Percentiles rank a stretch among this genome's conserved stretches.
These are phyloP conservation scores for Campopleginae sp. DNA, from an alignment of 2,888 invertebrate species.

Conservation along the genomic window DNA sequence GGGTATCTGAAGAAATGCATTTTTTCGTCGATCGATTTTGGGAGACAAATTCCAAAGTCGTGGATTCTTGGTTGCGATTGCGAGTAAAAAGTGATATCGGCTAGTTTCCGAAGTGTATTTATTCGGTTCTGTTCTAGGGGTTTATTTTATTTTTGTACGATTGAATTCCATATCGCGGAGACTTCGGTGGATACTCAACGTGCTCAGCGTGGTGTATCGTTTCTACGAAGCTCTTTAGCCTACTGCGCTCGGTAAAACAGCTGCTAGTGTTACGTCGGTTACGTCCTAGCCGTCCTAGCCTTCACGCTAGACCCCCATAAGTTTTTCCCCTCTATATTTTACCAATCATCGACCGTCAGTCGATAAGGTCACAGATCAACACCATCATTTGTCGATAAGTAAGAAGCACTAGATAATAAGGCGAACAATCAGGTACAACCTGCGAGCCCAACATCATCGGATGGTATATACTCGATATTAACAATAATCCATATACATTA, in stretches of 20 bases:
- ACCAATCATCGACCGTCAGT: no score
- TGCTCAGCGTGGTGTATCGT: not conserved
- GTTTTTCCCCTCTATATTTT: no score
- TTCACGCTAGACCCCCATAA: no score
- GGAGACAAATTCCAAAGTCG: not conserved
- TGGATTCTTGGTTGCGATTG: not conserved
- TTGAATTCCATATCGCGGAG: not conserved
- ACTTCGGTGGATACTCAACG: not conserved
- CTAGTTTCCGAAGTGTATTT: not conserved
- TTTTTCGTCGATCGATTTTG: conserved; percentile 9
- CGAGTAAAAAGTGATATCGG: not conserved
- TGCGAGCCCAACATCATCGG: no score
- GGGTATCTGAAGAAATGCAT: not conserved
- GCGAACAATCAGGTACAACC: no score
- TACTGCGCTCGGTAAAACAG: conserved; percentile 1
- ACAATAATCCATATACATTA: no score
- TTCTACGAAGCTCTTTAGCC: not conserved
- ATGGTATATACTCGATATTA: no score
- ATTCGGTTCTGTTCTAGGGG: not conserved
- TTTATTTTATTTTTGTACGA: not conserved
- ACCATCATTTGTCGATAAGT: no score
- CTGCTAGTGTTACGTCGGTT: no score
- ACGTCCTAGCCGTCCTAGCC: no score
- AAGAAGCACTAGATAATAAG: no score
- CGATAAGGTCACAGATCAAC: no score